These are phyloP conservation scores for Sebastes wilsoni DNA, from an alignment of 2,797 vertebrate species.

Conservation along the genomic window DNA sequence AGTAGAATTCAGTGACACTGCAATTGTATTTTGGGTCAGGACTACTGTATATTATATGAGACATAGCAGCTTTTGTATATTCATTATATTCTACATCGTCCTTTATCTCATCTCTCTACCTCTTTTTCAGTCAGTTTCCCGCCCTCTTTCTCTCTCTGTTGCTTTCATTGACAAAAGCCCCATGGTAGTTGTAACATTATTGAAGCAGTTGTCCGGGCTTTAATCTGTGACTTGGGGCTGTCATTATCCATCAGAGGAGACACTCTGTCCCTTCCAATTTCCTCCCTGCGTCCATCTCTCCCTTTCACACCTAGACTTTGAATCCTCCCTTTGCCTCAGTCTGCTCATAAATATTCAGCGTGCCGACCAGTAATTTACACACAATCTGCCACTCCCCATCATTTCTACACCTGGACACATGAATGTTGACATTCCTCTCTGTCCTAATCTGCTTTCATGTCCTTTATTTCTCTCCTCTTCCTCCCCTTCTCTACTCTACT, in stretches of 20 bases:
- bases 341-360: constrained; percentile 82
- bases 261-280: constrained; percentile 74
- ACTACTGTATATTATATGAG: not conserved
- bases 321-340: constrained; percentile 49
- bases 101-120: constrained; percentile 4
- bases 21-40: not conserved
- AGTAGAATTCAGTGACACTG: not conserved
- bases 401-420: constrained; percentile 70
- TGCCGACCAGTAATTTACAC: constrained; percentile 54
- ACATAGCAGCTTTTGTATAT: not conserved
- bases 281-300: constrained; percentile 58
- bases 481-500: constrained; percentile 1
- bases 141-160: not conserved
- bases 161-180: constrained; percentile 48
- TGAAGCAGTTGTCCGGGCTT: constrained; percentile 61
- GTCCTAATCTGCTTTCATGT: constrained; percentile 60
- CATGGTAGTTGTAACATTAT: constrained; percentile 57
- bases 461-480: constrained; percentile 42
- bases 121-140: not conserved
- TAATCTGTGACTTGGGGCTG: constrained; percentile 70
- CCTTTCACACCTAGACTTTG: constrained; percentile 55
- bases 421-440: constrained; percentile 64
- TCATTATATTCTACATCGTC: not conserved
- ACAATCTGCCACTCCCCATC: constrained; percentile 63
- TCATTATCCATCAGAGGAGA: constrained; percentile 76